Percentiles rank a stretch among this genome's conserved stretches.
These are phyloP conservation scores for Blomia tropicalis DNA, from an alignment of 2,888 invertebrate species.

Conservation along the genomic window DNA sequence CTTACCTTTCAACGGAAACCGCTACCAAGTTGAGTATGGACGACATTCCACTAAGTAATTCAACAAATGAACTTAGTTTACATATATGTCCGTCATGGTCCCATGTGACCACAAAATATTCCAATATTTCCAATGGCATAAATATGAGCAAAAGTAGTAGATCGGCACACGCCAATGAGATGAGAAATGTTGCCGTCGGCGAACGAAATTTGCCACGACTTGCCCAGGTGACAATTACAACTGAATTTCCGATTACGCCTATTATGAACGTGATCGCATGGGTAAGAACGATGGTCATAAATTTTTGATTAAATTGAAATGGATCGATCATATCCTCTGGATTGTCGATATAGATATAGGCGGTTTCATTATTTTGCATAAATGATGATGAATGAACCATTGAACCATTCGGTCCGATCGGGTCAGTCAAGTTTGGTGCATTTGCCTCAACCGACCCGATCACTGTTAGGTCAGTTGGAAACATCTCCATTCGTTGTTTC, in stretches of 20 bases:
- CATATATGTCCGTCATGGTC: slow-evolving; percentile 34
- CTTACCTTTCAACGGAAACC: slow-evolving; percentile 39
- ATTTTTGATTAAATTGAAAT: slow-evolving; percentile 27
- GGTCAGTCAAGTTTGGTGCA: no score
- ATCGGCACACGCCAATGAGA: slow-evolving; percentile 34
- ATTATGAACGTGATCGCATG: slow-evolving; percentile 31
- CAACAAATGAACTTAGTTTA: slow-evolving; percentile 37
- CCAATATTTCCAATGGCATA: slow-evolving; percentile 30
- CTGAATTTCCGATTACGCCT: slow-evolving; percentile 30
- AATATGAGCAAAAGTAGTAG: slow-evolving; percentile 33
- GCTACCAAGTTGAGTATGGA: slow-evolving; percentile 39
- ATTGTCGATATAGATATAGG: slow-evolving; percentile 26
- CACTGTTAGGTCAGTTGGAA: no score
- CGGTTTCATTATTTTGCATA: neutral
- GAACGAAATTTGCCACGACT: slow-evolving; percentile 27
- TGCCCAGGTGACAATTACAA: slow-evolving; percentile 31
- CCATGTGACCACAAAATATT: slow-evolving; percentile 34
- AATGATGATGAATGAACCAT: no score
- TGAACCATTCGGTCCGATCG: no score
- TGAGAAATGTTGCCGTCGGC: slow-evolving; percentile 33
- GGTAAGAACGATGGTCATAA: slow-evolving; percentile 29
- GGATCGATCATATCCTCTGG: slow-evolving; percentile 32
- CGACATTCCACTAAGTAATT: slow-evolving; percentile 38
- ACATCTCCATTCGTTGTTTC: no score
- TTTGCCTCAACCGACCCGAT: no score